Conservation (phyloP, 2,113 vertebrate species). For the Amia ocellicauda region DNA sequence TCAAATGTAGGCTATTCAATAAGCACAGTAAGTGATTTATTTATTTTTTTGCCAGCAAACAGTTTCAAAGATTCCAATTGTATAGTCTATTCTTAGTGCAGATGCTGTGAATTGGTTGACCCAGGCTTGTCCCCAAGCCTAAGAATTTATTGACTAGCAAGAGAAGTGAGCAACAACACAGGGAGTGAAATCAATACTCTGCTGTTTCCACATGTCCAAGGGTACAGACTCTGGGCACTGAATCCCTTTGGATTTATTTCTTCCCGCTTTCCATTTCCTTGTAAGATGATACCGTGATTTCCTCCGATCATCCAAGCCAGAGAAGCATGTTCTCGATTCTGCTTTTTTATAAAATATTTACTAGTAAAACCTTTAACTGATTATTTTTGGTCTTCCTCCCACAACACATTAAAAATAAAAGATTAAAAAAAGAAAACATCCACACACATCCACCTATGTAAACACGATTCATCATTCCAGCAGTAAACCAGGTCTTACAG, state of each 20-base stretch:
- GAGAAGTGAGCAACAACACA: neutral
- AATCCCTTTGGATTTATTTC: neutral
- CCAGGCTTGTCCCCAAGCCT: neutral
- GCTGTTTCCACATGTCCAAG: neutral
- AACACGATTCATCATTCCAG: neutral
- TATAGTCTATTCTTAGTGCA: too few species aligned
- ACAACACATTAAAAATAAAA: neutral
- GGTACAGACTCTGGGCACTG: neutral
- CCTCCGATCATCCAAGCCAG: too few species aligned
- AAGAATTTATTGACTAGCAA: neutral
- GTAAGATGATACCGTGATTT: neutral
- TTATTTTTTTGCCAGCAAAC: too few species aligned
- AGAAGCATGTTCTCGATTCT: too few species aligned
- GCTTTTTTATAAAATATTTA: neutral
- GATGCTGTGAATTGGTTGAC: neutral
- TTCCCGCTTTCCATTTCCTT: neutral
- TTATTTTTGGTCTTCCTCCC: neutral
- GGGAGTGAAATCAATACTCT: conserved; percentile 3
- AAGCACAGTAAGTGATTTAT: too few species aligned
- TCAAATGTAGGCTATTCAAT: too few species aligned
- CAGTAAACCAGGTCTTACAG: neutral
- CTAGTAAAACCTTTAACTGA: neutral
- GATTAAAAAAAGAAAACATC: too few species aligned
- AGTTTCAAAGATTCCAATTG: too few species aligned
- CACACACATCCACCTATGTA: neutral